Conservation (phyloP, 2,113 vertebrate genomes). For the Eidolon helvum region DNA sequence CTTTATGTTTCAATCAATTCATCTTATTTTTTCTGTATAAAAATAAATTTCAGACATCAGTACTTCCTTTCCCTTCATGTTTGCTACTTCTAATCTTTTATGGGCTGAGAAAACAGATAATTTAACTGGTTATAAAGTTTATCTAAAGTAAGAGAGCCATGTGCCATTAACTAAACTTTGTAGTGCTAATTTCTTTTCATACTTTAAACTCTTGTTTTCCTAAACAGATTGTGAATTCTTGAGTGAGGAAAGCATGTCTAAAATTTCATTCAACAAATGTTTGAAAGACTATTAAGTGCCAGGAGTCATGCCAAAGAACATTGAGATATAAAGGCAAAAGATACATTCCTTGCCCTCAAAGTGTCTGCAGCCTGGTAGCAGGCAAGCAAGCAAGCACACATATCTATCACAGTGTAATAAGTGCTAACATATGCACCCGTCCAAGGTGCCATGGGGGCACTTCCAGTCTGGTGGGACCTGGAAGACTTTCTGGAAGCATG, state of each 20-base stretch:
- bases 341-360: neutral
- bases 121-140: neutral
- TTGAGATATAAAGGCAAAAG: neutral
- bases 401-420: neutral
- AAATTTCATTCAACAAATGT: neutral
- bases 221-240: neutral
- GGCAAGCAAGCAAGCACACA: neutral
- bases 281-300: neutral
- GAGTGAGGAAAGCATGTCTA: neutral
- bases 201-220: neutral
- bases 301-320: neutral
- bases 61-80: neutral
- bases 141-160: neutral
- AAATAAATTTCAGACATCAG: neutral
- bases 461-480: neutral
- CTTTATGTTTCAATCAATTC: neutral
- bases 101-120: neutral
- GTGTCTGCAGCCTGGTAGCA: neutral
- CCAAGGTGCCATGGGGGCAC: neutral
- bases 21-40: neutral
- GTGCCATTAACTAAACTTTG: neutral
- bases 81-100: neutral
- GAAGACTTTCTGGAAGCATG: neutral
- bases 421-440: neutral
- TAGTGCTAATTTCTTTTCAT: neutral